phyloP scores from a whole-genome alignment of 2,888 invertebrate species.

The Nomada ferruginata region DNA sequence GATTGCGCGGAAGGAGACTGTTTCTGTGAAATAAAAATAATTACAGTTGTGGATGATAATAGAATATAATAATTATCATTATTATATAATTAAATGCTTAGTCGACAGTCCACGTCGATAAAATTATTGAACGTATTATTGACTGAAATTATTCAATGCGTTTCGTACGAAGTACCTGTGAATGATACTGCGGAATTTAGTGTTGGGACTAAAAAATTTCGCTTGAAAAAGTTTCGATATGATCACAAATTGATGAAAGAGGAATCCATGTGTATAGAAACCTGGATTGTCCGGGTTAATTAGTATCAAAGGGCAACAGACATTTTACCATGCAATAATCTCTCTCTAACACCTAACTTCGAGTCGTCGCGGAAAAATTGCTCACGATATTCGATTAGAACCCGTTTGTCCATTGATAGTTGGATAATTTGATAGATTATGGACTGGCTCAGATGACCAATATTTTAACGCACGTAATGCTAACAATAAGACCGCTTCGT shows the following conservation, averaged over 20 bases:
- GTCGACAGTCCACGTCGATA: no score
- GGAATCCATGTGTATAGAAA: constrained; percentile 52
- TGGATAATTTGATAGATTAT: background rate
- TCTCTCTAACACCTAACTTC: constrained; percentile 41
- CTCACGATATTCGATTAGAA: constrained; percentile 8
- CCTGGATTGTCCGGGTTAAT: constrained; percentile 27
- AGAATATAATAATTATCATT: no score
- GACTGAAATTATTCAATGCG: background rate
- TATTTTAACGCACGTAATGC: no score
- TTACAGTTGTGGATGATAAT: no score
- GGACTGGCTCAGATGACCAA: background rate
- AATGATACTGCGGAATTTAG: constrained; percentile 4
- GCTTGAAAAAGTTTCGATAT: background rate
- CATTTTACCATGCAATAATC: constrained; percentile 51
- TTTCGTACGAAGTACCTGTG: constrained; percentile 25
- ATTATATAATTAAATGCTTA: no score
- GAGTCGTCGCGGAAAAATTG: constrained; percentile 22
- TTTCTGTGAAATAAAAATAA: constrained; percentile 46
- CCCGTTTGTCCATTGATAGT: background rate
- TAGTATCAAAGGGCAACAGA: constrained; percentile 37
- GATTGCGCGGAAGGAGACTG: constrained; percentile 63
- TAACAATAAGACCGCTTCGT: no score
- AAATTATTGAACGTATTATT: no score
- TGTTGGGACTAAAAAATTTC: constrained; percentile 35
- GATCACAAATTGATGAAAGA: constrained; percentile 13